Evolutionary conservation across 1,140 invertebrate genomes (phyloP), one percentile per base, ranked within the genome.

Genomic region (Mizuhopecten yessoensis): DNA sequence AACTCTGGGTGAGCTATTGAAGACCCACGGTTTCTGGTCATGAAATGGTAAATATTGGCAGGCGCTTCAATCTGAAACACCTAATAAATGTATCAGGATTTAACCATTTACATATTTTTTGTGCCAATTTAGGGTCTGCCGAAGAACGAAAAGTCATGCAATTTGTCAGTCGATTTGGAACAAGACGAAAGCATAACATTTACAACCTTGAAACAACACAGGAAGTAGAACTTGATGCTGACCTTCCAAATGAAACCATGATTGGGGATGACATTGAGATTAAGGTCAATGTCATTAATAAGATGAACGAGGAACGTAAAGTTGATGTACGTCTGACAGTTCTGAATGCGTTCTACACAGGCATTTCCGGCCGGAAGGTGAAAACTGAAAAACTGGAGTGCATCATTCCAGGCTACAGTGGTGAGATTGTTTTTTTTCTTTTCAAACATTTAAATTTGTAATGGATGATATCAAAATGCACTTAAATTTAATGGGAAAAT

Each of bases 61-160:
- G n/a, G n/a, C n/a, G n/a, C n/a, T n/a, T n/a, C n/a, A n/a, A n/a
- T n/a, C n/a, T n/a, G n/a, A n/a, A n/a, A n/a, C n/a, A n/a, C n/a
- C n/a, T n/a, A n/a, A n/a, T n/a, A n/a, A n/a, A n/a, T n/a, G n/a
- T n/a, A n/a, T n/a, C n/a, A n/a, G n/a, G n/a, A n/a, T 45, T 45
- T 45, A 0, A 45, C 17, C 0, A 45, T 17, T 13, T 45, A 13
- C 42, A 15, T 45, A 45, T 75, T 9, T 75, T n/a, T 57, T 75
- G n/a, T 34, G 34, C 23, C 17, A 33, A 29, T 23, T 33, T 89
- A 94, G 93, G 92, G 20, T 93, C 91, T 45, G 33, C 34, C n/a
- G 91, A 94, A 10, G 94, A 94, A 86, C 49, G 92, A n/a, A 42
- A 33, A 39, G 92, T 94, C 1, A 92, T 93, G 9, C 34, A 88